Conservation (phyloP, 2,113 vertebrate species). For the Nyctibius bracteatus region DNA sequence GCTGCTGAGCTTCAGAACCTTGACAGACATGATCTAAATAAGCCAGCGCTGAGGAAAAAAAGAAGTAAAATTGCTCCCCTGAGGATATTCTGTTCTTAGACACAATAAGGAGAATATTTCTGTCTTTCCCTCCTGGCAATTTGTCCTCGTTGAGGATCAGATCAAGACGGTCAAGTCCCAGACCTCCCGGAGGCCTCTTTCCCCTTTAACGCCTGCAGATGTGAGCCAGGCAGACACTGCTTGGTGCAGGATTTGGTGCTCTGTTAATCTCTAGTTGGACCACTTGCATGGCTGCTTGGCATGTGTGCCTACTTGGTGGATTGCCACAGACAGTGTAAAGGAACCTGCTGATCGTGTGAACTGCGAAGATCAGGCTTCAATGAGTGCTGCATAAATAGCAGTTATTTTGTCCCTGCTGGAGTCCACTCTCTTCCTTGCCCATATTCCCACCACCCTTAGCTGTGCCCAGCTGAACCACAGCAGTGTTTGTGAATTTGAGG, state of each 20-base stretch:
- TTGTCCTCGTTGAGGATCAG: not conserved
- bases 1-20: not conserved
- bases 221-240: not conserved
- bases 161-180: not conserved
- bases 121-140: not conserved
- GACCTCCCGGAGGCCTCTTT: not conserved
- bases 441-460: not conserved
- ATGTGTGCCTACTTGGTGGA: not conserved
- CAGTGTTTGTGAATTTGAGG: not conserved
- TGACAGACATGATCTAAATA: not conserved
- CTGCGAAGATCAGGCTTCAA: not conserved
- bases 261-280: not conserved
- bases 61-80: not conserved
- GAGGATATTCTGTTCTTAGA: not conserved
- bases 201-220: not conserved
- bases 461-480: not conserved
- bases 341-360: not conserved
- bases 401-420: not conserved
- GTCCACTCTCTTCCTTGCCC: not conserved
- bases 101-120: not conserved
- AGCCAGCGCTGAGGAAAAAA: not conserved
- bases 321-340: not conserved
- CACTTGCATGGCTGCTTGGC: not conserved
- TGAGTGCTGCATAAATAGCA: not conserved
- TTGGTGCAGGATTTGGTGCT: not conserved